Percentiles rank a stretch among this genome's conserved stretches.
These are phyloP conservation scores for Manacus vitellinus DNA, from an alignment of 2,113 vertebrate species.

Conservation along the genomic window DNA sequence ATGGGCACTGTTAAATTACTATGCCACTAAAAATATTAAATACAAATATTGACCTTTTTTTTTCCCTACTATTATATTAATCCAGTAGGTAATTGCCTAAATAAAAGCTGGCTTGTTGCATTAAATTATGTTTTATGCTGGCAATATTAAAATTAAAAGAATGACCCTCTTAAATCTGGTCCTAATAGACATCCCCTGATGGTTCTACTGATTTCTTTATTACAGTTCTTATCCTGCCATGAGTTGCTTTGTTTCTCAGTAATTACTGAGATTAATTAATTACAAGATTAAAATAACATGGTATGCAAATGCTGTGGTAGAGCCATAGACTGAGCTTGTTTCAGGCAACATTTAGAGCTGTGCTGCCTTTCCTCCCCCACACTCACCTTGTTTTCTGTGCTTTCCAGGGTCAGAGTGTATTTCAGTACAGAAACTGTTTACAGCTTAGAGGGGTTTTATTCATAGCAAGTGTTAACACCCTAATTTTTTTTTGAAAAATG, in stretches of 20 bases:
- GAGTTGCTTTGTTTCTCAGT: conserved; percentile 3
- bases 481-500: not conserved
- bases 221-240: not conserved
- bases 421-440: not conserved
- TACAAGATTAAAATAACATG: not conserved
- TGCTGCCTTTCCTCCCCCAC: not conserved
- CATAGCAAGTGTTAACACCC: not conserved
- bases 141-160: not conserved
- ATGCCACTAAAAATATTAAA: not conserved
- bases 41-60: not conserved
- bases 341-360: not conserved
- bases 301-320: not conserved
- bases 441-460: not conserved
- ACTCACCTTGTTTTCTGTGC: not conserved
- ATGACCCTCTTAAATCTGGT: conserved; percentile 6
- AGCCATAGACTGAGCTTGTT: not conserved
- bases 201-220: conserved; percentile 1
- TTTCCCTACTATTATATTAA: not conserved
- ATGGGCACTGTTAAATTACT: not conserved
- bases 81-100: not conserved
- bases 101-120: not conserved
- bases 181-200: not conserved
- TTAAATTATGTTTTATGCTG: not conserved
- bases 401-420: not conserved
- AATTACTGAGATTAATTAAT: not conserved